These are phyloP conservation scores for Theodoxus fluviatilis DNA, from an alignment of 2,888 invertebrate species.

Conservation along the genomic window DNA sequence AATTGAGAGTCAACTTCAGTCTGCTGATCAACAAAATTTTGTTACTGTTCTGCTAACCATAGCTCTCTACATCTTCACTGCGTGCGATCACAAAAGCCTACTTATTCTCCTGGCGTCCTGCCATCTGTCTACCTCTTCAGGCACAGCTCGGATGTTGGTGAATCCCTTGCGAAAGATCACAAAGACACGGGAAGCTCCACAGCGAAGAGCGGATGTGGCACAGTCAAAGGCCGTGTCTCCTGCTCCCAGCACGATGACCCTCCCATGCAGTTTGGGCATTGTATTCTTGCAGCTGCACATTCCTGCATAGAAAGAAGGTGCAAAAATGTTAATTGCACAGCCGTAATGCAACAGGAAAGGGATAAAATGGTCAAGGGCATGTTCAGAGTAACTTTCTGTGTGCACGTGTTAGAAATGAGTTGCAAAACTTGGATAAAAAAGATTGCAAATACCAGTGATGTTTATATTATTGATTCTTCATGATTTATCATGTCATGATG, in stretches of 20 bases:
- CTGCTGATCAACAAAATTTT: no score
- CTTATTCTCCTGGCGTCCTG: not conserved
- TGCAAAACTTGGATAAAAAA: no score
- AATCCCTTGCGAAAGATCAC: conserved; percentile 95
- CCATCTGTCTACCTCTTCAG: conserved; percentile 81
- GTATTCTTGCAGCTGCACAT: conserved; percentile 80
- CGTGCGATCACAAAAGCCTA: not conserved
- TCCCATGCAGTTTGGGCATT: conserved; percentile 81
- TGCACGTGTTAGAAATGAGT: no score
- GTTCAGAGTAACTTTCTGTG: no score
- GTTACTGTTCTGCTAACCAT: no score
- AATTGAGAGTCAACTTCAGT: no score
- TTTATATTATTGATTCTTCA: not conserved
- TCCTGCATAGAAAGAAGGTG: conserved; percentile 66
- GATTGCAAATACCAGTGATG: not conserved
- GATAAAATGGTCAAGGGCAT: no score
- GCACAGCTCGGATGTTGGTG: conserved; percentile 93
- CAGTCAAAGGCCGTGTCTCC: conserved; percentile 99
- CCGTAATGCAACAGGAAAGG: not conserved
- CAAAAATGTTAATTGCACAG: not conserved
- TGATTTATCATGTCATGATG: no score
- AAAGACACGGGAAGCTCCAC: conserved; percentile 90
- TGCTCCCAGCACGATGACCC: conserved; percentile 90
- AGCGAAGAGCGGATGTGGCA: conserved; percentile 93
- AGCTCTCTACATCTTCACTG: no score